Evolutionary conservation across 2,797 vertebrate genomes (phyloP), one percentile per base, ranked within the genome.

Genomic region (Microctenopoma stevenorrisi): DNA sequence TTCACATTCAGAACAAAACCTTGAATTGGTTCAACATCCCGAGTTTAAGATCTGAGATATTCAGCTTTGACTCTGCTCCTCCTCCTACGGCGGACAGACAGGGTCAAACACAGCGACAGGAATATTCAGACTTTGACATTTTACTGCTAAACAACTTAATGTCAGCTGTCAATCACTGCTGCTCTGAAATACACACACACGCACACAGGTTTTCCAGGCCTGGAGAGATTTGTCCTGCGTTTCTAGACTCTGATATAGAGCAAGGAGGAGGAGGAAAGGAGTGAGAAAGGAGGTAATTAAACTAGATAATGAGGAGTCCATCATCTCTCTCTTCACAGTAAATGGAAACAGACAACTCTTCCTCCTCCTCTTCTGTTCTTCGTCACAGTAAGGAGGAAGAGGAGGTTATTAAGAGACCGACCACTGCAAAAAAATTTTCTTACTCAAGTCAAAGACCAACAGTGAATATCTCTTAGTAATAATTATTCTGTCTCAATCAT

Each of bases 111-210:
- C 4, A 74, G 11, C 4, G 7, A 56, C 48, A 22, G 51, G 43
- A 72, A 83, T 52, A 85, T 76, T 75, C 78, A 78, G 60, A 78
- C 59, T 72, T 12, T 88, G 83, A 88, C 83, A 86, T 86, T 88
- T 86, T 58, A 71, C 75, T 66, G 68, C 67, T 82, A 52, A 83
- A 86, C 82, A 80, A 68, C 61, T 66, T 74, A 85, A 87, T 85
- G 79, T 81, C 81, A 84, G 67, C 83, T 88, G 86, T 80, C 84
- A 88, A 75, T 81, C 84, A 81, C 50, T 44, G 7, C 49, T 30
- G 7, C 35, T 10, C 48, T 14, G n/a, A 16, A 52, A 49, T 73
- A 48, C 47, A 16, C 64, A 15, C 52, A 7, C 37, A 33, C 51
- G 4, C 35, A 7, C 44, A 9, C 37, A 5, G 16, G 2, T 2